Evolutionary conservation across 2,113 vertebrate genomes (phyloP).

Genomic region (Oceanodroma tethys): DNA sequence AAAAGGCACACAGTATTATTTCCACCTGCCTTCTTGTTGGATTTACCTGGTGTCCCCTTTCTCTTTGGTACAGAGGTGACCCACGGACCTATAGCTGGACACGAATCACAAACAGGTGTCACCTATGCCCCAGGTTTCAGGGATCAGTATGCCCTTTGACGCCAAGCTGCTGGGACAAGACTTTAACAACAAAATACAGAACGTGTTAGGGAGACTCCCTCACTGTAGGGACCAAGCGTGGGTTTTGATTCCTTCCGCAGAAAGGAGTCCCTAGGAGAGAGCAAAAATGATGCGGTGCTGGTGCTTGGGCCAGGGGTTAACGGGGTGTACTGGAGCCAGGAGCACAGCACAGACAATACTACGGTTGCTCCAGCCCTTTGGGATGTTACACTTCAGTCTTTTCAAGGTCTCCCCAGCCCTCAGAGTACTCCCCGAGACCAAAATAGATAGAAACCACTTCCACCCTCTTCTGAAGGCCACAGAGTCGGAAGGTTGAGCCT

Average conservation of each 20-base stretch:
- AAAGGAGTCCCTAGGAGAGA: background rate
- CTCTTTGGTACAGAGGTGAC: background rate
- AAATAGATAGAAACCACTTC: background rate
- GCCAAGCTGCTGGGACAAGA: background rate
- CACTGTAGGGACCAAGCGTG: background rate
- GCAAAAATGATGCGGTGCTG: rapidly evolving
- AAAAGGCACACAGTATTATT: background rate
- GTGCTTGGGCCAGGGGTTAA: background rate
- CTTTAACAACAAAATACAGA: background rate
- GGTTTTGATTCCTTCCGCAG: background rate
- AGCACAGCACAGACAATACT: background rate
- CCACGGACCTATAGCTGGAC: background rate
- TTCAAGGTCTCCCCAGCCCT: background rate
- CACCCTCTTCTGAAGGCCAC: background rate
- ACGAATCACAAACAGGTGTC: background rate
- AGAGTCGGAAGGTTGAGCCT: background rate
- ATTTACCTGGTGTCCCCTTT: background rate
- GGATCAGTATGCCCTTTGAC: background rate
- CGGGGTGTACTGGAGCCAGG: background rate
- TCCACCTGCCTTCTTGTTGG: background rate
- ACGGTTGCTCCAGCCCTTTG: rapidly evolving
- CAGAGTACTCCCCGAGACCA: background rate
- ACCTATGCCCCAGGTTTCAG: background rate
- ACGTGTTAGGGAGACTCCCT: background rate
- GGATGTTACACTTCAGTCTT: background rate